Base-by-base conservation (phyloP, 1,140 invertebrate species). In the Batillaria attramentaria region DNA sequence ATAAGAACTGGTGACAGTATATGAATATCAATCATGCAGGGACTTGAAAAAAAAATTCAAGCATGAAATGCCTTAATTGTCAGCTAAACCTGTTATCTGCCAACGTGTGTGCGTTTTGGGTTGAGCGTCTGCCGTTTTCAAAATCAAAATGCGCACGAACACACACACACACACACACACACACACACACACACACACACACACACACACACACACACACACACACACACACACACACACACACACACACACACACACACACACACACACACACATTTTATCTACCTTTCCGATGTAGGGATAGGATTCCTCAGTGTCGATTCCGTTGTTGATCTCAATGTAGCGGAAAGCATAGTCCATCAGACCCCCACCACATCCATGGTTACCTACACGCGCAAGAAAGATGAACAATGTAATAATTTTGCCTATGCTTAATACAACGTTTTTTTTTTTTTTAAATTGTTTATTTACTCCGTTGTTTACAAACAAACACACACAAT, bases 291-390 rank as follows among this genome's bases (percentile, higher is more conserved):
- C 86, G 50, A 70, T 80, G 77, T 88, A 89, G 69, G 87, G 87
- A 72, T 92, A 92, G 35, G 93, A 93, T 31, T 93, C 92, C 92
- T 99, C 98, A 13, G 97, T 99, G 90, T 99, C 97, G 81, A 99
- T 92, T 76, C 95, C 95, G 10, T 93, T 92, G 87, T 99, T 99
- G 54, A 95, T 94, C 90, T 95, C 96, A 85, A 99, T 94, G 91
- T 99, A 99, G 84, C 94, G 92, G 92, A 98, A 94, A 1, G 93
- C 94, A 70, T 95, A 92, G 91, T 98, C 96, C 96, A 98, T 98
- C 33, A 98, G 91, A 79, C 98, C 98, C 83, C 98, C 98, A 84
- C 95, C 94, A 91, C 98, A 99, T 68, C 98, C 98, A 89, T 97
- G 94, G 92, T 99, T 99, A 8, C 97, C 97, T 93, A 0, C 18